phyloP scores from a whole-genome alignment of 2,113 vertebrate genomes.

The Ciconia maguari region DNA sequence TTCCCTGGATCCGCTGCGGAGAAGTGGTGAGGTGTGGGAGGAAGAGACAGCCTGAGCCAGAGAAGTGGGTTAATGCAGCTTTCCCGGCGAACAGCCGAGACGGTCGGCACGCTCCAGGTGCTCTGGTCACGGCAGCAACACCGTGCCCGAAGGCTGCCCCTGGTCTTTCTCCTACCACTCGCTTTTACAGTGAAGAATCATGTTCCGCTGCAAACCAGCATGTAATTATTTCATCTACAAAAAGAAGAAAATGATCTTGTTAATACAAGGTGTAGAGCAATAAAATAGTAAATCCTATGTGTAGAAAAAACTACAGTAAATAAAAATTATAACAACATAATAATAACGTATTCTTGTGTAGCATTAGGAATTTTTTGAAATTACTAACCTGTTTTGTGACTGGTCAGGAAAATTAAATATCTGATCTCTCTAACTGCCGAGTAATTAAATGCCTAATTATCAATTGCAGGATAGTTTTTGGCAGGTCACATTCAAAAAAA shows the following conservation, averaged over 20 bases:
- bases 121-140: rapidly evolving
- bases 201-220: not conserved
- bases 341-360: not conserved
- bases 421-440: not conserved
- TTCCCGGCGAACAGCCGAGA: not conserved
- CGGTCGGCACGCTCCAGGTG: rapidly evolving
- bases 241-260: not conserved
- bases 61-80: not conserved
- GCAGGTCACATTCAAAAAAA: not conserved
- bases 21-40: not conserved
- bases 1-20: not conserved
- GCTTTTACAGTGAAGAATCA: not conserved
- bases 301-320: not conserved
- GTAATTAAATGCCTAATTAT: not conserved
- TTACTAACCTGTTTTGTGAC: not conserved
- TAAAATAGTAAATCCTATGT: not conserved
- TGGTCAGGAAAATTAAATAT: not conserved
- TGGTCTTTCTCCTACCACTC: not conserved
- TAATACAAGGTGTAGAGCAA: not conserved
- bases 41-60: not conserved
- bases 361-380: not conserved
- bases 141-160: not conserved
- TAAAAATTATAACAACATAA: not conserved
- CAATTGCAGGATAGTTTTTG: not conserved
- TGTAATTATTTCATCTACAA: not conserved